Conservation (phyloP, 2,113 vertebrate genomes). For the Chaenocephalus aceratus region DNA sequence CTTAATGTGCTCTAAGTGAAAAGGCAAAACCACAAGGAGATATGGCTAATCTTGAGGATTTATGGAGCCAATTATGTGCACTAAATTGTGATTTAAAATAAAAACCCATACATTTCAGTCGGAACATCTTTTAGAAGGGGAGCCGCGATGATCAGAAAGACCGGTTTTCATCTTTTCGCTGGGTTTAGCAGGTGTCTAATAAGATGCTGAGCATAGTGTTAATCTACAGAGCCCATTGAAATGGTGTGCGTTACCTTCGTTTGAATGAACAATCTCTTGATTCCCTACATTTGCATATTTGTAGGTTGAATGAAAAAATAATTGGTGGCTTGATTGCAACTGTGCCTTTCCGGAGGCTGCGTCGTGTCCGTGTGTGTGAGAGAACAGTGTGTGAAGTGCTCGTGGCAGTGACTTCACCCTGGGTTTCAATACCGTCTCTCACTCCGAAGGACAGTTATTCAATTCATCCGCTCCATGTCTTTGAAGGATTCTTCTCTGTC, state of each 20-base stretch:
- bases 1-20: background rate
- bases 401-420: constrained; percentile 18
- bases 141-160: constrained; percentile 10
- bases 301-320: no score
- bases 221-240: constrained; percentile 29
- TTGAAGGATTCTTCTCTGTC: constrained; percentile 52
- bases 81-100: constrained; percentile 2
- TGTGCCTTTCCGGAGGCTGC: background rate
- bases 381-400: background rate
- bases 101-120: no score
- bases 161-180: constrained; percentile 22
- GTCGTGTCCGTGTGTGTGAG: constrained; percentile 23
- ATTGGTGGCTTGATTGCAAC: no score
- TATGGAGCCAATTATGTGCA: background rate
- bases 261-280: background rate
- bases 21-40: background rate
- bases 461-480: constrained; percentile 59
- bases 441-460: constrained; percentile 59
- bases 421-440: constrained; percentile 14
- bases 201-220: background rate
- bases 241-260: constrained; percentile 12
- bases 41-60: background rate
- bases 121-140: no score
- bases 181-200: background rate
- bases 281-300: no score